Conservation (phyloP, 2,888 invertebrate species). For the Muscina levida region DNA sequence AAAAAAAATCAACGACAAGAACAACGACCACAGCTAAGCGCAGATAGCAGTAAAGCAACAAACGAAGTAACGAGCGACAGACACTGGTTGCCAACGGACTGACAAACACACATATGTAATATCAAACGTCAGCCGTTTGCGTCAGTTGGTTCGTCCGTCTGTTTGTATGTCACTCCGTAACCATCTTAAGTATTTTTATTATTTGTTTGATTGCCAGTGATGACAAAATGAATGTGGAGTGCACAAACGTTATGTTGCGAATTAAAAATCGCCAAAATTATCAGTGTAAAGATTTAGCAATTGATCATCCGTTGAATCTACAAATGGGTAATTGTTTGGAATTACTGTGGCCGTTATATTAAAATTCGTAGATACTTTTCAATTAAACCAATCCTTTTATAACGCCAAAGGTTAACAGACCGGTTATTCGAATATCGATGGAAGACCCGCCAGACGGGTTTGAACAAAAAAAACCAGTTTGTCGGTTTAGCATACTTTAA, state of each 20-base stretch:
- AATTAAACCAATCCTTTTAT: no score
- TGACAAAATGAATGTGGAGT: slow-evolving; percentile 36
- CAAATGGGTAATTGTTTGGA: no score
- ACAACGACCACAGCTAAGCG: slow-evolving; percentile 21
- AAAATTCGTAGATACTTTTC: no score
- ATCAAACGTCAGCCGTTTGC: slow-evolving; percentile 35
- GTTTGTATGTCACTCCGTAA: neutral
- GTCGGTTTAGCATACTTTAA: no score
- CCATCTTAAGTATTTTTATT: slow-evolving; percentile 3
- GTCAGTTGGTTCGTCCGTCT: slow-evolving; percentile 15
- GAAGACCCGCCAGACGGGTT: no score
- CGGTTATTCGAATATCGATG: no score
- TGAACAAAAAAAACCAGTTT: no score
- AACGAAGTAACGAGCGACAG: slow-evolving; percentile 47
- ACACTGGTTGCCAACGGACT: slow-evolving; percentile 49
- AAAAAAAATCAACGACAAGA: slow-evolving; percentile 43
- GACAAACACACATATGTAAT: slow-evolving; percentile 38
- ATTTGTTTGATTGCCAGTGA: slow-evolving; percentile 28
- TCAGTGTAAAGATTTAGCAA: no score
- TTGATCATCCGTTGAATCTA: no score
- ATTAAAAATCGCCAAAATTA: neutral
- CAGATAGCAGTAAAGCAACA: slow-evolving; percentile 41
- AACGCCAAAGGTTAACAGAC: no score
- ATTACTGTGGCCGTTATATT: no score
- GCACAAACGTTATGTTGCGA: neutral